Percentiles rank a stretch among this genome's conserved stretches.
phyloP scores from a whole-genome alignment of 2,113 vertebrate genomes.

The Tamias sibiricus region DNA sequence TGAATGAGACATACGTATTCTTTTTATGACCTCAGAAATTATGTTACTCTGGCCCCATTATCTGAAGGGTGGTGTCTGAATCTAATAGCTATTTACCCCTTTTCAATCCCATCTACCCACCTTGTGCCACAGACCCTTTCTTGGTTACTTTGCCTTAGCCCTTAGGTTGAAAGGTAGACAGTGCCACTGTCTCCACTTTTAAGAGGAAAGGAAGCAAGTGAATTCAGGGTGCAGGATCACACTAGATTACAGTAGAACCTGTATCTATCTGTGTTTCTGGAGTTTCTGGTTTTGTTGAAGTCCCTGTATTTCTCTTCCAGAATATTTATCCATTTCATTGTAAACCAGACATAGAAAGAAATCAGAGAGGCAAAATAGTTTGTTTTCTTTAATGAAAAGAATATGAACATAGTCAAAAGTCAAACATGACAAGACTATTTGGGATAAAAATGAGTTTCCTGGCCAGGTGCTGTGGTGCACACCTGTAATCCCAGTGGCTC shows the following conservation, averaged over 20 bases:
- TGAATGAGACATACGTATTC: conserved; percentile 1
- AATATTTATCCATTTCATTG: conserved; percentile 23
- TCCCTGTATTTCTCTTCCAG: neutral
- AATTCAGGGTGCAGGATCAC: neutral
- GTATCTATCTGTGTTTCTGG: neutral
- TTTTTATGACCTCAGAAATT: neutral
- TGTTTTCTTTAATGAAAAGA: conserved; percentile 44
- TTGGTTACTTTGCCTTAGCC: neutral
- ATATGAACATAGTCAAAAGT: neutral
- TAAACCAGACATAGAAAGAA: neutral
- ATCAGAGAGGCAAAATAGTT: conserved; percentile 16
- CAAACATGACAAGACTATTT: neutral
- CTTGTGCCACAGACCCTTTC: neutral
- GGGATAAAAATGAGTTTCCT: neutral
- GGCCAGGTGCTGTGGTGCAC: neutral
- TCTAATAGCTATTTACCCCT: neutral
- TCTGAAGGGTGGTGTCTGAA: neutral
- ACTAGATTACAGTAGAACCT: neutral
- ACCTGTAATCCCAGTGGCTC: too few species aligned
- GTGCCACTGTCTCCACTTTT: neutral
- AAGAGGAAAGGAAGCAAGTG: neutral
- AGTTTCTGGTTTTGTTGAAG: neutral
- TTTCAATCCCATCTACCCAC: neutral
- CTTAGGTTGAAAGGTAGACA: neutral
- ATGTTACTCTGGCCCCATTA: neutral